Evolutionary conservation across 2,113 vertebrate species (phyloP).

Genomic region (Pantherophis guttatus): DNA sequence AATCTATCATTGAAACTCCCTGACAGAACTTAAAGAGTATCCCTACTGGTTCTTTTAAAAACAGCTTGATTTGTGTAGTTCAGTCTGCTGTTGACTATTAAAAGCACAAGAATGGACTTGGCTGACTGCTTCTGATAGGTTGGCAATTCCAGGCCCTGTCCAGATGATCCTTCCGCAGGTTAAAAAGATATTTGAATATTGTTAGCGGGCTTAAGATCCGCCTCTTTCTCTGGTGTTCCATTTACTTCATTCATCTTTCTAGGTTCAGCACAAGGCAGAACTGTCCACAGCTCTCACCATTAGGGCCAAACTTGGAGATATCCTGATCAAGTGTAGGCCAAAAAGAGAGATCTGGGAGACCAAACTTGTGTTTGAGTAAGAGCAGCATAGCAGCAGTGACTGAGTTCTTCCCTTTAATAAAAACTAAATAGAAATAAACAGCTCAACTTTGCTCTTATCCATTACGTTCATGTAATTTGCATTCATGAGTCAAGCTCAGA

Average conservation of each 20-base stretch:
- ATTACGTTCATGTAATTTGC: background rate
- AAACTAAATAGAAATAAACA: slow-evolving; percentile 40
- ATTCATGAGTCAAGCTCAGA: background rate
- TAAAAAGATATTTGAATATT: background rate
- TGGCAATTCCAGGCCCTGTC: background rate
- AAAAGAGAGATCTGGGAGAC: background rate
- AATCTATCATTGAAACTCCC: no score
- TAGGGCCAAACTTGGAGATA: background rate
- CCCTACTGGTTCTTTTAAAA: background rate
- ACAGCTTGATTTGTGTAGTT: background rate
- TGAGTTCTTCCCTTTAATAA: slow-evolving; percentile 12
- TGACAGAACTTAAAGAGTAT: no score
- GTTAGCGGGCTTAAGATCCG: slow-evolving; percentile 16
- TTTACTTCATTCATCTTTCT: background rate
- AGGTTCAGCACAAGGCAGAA: background rate
- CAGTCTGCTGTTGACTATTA: background rate
- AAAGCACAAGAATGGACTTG: background rate
- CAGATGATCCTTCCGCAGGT: background rate
- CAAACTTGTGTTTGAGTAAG: background rate
- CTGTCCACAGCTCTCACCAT: background rate
- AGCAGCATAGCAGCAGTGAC: background rate
- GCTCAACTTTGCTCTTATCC: background rate
- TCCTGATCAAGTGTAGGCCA: background rate
- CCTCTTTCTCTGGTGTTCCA: background rate
- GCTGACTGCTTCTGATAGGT: background rate